Conservation (phyloP, 2,113 vertebrate genomes). For the Brienomyrus brachyistius region DNA sequence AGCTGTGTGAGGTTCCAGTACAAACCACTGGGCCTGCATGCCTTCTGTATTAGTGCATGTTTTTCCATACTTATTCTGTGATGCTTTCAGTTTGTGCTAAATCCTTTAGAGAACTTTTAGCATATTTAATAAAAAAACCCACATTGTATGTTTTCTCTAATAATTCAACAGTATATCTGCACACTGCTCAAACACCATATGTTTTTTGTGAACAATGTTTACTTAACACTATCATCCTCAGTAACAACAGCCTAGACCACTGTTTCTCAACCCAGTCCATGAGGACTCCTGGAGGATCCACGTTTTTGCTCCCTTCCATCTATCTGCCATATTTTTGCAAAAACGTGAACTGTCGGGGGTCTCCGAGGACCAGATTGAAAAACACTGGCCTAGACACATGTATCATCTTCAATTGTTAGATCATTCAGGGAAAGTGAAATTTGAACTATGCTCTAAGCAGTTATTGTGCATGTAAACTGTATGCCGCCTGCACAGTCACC, state of each 20-base stretch:
- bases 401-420: not conserved
- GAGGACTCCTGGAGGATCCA: not conserved
- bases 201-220: not conserved
- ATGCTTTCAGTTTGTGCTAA: not conserved
- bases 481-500: not conserved
- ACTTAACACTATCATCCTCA: not conserved
- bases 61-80: not conserved
- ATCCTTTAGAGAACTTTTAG: not conserved
- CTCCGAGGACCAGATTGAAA: not conserved
- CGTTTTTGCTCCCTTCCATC: not conserved
- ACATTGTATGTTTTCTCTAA: not conserved
- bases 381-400: not conserved
- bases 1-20: not conserved
- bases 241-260: not conserved
- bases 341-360: not conserved
- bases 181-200: not conserved
- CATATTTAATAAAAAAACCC: not conserved
- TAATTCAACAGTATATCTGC: not conserved
- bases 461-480: not conserved
- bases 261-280: not conserved
- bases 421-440: not conserved
- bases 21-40: not conserved
- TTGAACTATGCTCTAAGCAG: not conserved
- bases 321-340: not conserved
- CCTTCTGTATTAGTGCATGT: not conserved